These are phyloP conservation scores for Diloba caeruleocephala DNA, from an alignment of 2,888 invertebrate genomes.

Conservation along the genomic window DNA sequence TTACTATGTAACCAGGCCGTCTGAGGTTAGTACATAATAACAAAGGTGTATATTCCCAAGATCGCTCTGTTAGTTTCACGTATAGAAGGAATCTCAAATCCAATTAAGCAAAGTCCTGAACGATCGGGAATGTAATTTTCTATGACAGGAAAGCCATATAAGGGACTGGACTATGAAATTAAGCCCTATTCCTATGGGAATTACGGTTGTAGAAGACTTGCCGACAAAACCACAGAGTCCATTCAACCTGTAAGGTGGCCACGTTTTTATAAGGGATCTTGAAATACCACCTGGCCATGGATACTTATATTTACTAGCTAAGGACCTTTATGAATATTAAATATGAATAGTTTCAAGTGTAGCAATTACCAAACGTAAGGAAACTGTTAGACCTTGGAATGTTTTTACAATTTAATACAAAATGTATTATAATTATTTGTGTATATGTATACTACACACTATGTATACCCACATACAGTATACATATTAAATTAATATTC, in stretches of 20 bases:
- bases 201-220: slow-evolving; percentile 40
- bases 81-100: slow-evolving; percentile 58
- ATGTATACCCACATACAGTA: no score
- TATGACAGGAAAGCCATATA: slow-evolving; percentile 57
- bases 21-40: slow-evolving; percentile 43
- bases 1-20: slow-evolving; percentile 61
- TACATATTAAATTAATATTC: slow-evolving; percentile 37
- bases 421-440: slow-evolving; percentile 26
- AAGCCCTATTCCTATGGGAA: slow-evolving; percentile 34
- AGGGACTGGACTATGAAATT: slow-evolving; percentile 45
- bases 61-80: slow-evolving; percentile 31
- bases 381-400: slow-evolving; percentile 47
- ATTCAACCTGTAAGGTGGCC: slow-evolving; percentile 44
- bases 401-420: slow-evolving; percentile 37
- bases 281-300: slow-evolving; percentile 15
- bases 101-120: slow-evolving; percentile 62
- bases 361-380: slow-evolving; percentile 22
- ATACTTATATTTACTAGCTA: slow-evolving; percentile 23
- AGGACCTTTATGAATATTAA: slow-evolving; percentile 3
- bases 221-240: slow-evolving; percentile 29
- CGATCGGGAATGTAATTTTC: slow-evolving; percentile 53
- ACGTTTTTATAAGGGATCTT: slow-evolving; percentile 29
- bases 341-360: slow-evolving; percentile 12
- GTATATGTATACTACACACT: no score
- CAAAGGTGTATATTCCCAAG: slow-evolving; percentile 34